Evolutionary conservation across 2,888 invertebrate genomes (phyloP).

Genomic region (Drosophila trichaetosa): DNA sequence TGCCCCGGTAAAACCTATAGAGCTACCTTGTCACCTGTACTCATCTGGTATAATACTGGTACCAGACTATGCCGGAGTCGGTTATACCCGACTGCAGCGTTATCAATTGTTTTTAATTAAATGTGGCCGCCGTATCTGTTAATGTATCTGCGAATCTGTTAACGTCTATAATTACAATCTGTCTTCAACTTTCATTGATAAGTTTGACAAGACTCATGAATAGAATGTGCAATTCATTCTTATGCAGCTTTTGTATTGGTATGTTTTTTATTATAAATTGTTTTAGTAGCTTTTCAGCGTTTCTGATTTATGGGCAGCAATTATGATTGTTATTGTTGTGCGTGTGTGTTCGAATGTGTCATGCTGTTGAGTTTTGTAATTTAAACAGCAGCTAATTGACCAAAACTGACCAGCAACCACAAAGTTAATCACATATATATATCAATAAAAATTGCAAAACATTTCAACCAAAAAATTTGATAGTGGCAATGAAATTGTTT

Average conservation of each 20-base stretch:
- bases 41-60: not conserved
- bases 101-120: not conserved
- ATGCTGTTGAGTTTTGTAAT: not conserved
- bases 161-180: constrained; percentile 36
- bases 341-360: constrained; percentile 15
- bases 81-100: not conserved
- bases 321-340: constrained; percentile 1
- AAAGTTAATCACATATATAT: constrained; percentile 15
- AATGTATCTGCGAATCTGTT: constrained; percentile 46
- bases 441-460: not conserved
- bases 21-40: not conserved
- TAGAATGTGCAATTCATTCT: constrained; percentile 1
- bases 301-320: constrained; percentile 49
- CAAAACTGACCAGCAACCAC: not conserved
- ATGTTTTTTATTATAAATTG: constrained; percentile 50
- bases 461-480: not conserved
- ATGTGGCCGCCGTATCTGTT: constrained; percentile 33
- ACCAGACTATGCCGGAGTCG: not conserved
- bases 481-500: not conserved
- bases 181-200: constrained; percentile 35
- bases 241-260: constrained; percentile 12
- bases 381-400: not conserved
- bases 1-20: too few relatives aligned
- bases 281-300: constrained; percentile 35
- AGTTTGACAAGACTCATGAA: not conserved